Base-by-base conservation (phyloP, 2,888 invertebrate genomes). In the Drosophila mayaguana region DNA sequence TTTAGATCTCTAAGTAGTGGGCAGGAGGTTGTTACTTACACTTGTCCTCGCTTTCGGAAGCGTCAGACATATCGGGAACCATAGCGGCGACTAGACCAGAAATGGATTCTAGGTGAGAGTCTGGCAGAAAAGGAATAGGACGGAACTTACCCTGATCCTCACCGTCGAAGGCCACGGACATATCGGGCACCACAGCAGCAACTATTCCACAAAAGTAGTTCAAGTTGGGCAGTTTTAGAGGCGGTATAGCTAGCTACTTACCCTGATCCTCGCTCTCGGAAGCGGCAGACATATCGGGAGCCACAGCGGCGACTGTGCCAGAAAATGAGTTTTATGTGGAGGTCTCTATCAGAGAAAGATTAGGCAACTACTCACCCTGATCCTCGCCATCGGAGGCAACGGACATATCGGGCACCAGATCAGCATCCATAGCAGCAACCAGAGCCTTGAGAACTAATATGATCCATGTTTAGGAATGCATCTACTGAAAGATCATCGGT, bases 251-350 rank as follows among this genome's bases (percentile, higher is more conserved):
- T 12, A 3, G 2, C 3, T 16, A 64, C 63, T 64, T 48, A 64
- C 63, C 28, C n/a, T 38, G 16, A 12, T 63, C 40, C 14, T 32
- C 14, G 18, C 62, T 60, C 45, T 75, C 76, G 51, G 50, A 48
- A 16, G 55, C 75, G 1, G 63, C 64, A 3, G 73, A 70, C 46
- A 78, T 72, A 1, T 81, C 78, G 25, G 80, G 72, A 8, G 69
- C 48, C 5, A 18, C 48, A 48, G n/a, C 48, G 3, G 48, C 5
- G 1, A n/a, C 48, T 48, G 6, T 1, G 3, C 6, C 25, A 25
- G 46, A 6, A 14, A 36, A 14, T 0, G 12, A 9, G 16, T 2
- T 14, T 18, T 20, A 2, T 28, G 28, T 28, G 8, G 14, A 16
- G 1, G 2, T 14, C 4, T 14, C 4, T 3, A 8, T 1, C 11